A percentile compares a stretch with the other conserved stretches of the same genome.
These are phyloP conservation scores for Syngnathus rostellatus DNA, from an alignment of 2,797 vertebrate species.

Conservation along the genomic window DNA sequence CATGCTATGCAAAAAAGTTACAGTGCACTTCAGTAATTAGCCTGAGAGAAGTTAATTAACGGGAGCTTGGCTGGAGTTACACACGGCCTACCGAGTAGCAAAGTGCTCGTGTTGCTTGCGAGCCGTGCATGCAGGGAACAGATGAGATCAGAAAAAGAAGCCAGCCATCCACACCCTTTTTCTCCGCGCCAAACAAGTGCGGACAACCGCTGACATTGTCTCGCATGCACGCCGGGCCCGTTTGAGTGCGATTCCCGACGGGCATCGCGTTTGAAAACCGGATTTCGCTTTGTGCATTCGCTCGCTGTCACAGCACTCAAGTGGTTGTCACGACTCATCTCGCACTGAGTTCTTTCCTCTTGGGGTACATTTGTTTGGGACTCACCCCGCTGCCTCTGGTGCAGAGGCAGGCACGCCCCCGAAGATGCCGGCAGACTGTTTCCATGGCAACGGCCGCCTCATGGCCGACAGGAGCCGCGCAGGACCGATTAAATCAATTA, in stretches of 20 bases:
- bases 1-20: not conserved
- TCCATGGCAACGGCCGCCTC: slow-evolving; percentile 58
- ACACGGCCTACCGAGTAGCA: not conserved
- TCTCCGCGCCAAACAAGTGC: slow-evolving; percentile 22
- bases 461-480: slow-evolving; percentile 37
- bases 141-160: slow-evolving; percentile 25
- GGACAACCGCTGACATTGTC: slow-evolving; percentile 39
- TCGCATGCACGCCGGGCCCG: slow-evolving; percentile 31
- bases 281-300: slow-evolving; percentile 11
- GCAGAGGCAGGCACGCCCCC: slow-evolving; percentile 4
- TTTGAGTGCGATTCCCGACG: slow-evolving; percentile 33
- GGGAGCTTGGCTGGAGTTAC: not conserved
- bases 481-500: slow-evolving; percentile 22
- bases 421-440: slow-evolving; percentile 48
- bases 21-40: not conserved
- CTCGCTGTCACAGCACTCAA: not conserved
- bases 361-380: slow-evolving; percentile 4
- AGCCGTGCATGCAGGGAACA: not conserved
- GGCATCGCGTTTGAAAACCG: slow-evolving; percentile 13
- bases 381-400: slow-evolving; percentile 14
- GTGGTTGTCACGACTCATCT: not conserved
- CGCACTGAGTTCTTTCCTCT: not conserved
- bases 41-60: not conserved
- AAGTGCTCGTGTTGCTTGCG: not conserved
- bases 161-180: slow-evolving; percentile 29